Percentiles rank a stretch among this genome's conserved stretches.
Evolutionary conservation across 2,113 vertebrate genomes (phyloP).

Genomic region (Stomatorhinus ivindoensis): DNA sequence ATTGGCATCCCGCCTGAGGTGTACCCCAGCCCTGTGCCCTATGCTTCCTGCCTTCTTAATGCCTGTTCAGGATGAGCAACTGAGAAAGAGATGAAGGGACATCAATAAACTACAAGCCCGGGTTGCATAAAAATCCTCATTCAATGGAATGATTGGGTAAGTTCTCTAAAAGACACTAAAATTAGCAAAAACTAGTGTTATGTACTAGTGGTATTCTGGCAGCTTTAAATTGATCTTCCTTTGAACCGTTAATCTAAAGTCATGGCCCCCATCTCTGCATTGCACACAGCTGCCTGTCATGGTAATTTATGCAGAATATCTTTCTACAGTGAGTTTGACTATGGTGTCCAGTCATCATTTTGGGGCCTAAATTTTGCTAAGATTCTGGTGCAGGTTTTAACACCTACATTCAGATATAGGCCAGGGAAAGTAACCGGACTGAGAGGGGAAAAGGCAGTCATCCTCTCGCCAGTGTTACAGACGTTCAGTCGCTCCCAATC

Average conservation of each 20-base stretch:
- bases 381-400: not conserved
- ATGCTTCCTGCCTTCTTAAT: not conserved
- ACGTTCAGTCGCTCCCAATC: constrained; percentile 24
- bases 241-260: not conserved
- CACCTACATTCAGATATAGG: not conserved
- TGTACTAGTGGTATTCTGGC: not conserved
- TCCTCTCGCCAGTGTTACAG: constrained; percentile 32
- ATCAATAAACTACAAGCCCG: not conserved
- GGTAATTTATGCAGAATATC: not conserved
- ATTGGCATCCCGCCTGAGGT: not conserved
- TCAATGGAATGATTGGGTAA: not conserved
- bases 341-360: not conserved
- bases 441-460: constrained; percentile 32
- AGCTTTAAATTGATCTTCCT: not conserved
- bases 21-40: not conserved
- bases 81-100: not conserved
- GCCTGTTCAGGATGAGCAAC: not conserved
- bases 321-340: not conserved
- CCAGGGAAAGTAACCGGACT: not conserved
- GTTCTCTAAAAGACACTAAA: not conserved
- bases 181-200: not conserved
- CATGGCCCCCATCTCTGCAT: not conserved
- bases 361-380: not conserved
- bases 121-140: not conserved
- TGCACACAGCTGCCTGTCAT: not conserved